A percentile compares a stretch with the other conserved stretches of the same genome.
phyloP scores from a whole-genome alignment of 1,140 invertebrate species.

The Aphaenogaster rudis region DNA sequence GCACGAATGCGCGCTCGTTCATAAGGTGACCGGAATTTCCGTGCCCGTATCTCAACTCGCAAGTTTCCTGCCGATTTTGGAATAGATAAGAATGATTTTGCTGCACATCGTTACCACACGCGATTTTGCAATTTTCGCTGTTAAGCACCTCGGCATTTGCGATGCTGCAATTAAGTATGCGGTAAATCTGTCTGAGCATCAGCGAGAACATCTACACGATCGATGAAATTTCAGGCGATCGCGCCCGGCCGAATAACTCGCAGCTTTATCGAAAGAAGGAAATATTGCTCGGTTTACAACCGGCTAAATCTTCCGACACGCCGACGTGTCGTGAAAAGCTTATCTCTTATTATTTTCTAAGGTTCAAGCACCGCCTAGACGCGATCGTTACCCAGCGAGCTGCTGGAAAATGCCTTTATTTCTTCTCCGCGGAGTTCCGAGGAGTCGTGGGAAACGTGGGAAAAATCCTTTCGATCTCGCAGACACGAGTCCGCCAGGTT shows the following conservation, averaged over 20 bases:
- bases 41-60: background rate
- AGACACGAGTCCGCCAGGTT: slow-evolving; percentile 30
- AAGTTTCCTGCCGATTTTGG: background rate
- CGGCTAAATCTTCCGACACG: slow-evolving; percentile 42
- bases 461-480: slow-evolving; percentile 53
- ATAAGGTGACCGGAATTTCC: background rate
- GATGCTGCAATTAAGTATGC: background rate
- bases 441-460: background rate
- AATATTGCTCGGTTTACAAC: slow-evolving; percentile 47
- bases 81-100: background rate
- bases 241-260: slow-evolving; percentile 4
- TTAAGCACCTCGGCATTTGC: no score
- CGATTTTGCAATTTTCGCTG: background rate
- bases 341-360: slow-evolving; percentile 57
- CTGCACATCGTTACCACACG: background rate
- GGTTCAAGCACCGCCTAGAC: slow-evolving; percentile 33
- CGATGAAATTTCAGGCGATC: background rate
- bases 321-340: slow-evolving; percentile 37
- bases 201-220: background rate
- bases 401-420: slow-evolving; percentile 42
- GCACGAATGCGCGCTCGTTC: background rate
- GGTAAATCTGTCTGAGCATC: background rate
- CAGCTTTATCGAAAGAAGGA: background rate
- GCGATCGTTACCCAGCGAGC: slow-evolving; percentile 40
- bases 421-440: slow-evolving; percentile 12